Conservation (phyloP, 1,140 invertebrate genomes). For the Trigoniulus corallinus region DNA sequence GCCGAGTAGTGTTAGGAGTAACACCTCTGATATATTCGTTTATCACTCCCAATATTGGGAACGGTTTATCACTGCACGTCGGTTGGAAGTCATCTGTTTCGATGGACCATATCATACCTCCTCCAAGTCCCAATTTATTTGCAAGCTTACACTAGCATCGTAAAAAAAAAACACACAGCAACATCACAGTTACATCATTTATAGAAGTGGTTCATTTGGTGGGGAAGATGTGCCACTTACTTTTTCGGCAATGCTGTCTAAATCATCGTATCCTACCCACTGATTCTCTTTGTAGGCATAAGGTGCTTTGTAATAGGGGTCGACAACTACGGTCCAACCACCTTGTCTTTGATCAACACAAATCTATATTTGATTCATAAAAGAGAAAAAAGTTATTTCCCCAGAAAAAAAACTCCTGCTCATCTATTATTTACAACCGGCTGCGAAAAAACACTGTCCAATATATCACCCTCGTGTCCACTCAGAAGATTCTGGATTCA, state of each 20-base stretch:
- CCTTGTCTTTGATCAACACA: slow-evolving; percentile 45
- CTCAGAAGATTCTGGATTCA: too few species aligned
- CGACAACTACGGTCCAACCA: slow-evolving; percentile 39
- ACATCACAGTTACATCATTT: too few species aligned
- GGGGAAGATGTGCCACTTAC: slow-evolving; percentile 33
- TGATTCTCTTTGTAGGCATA: slow-evolving; percentile 56
- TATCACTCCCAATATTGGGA: not conserved
- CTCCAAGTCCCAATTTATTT: slow-evolving; percentile 24
- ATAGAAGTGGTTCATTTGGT: too few species aligned
- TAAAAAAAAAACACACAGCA: too few species aligned
- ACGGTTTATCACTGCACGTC: slow-evolving; percentile 18
- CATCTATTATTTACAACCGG: too few species aligned
- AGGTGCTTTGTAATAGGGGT: slow-evolving; percentile 43
- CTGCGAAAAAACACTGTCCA: too few species aligned
- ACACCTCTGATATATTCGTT: not conserved
- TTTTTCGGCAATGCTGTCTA: slow-evolving; percentile 45
- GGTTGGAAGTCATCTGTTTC: slow-evolving; percentile 29
- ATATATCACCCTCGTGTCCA: too few species aligned
- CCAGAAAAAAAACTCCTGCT: too few species aligned
- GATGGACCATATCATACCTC: slow-evolving; percentile 48
- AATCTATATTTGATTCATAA: slow-evolving; percentile 37
- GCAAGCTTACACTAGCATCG: slow-evolving; percentile 14
- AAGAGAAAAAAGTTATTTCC: too few species aligned
- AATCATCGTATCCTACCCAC: slow-evolving; percentile 70
- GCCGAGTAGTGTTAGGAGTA: not conserved